Evolutionary conservation across 2,113 vertebrate genomes (phyloP), one percentile per base, ranked within the genome.

Genomic region (Lota lota): DNA sequence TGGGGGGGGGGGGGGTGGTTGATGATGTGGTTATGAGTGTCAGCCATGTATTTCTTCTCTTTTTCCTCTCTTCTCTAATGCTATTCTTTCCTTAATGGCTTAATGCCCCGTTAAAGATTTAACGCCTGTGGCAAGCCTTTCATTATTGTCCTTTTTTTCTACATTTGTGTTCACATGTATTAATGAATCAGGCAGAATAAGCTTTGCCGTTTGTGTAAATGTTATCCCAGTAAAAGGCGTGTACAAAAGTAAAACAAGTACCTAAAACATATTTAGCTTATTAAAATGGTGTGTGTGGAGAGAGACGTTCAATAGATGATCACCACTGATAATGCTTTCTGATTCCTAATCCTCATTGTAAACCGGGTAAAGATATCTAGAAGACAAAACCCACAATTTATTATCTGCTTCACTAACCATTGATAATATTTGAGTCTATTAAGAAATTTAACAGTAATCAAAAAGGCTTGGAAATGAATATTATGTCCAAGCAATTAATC

Each of bases 71-170:
- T 56, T 81, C 40, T 47, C 40, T 47, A 47, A 10, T 14, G 40
- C 40, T 47, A 47, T 47, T 79, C 79, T 80, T 1, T 21, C 67
- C 72, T 87, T 85, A 85, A 86, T 80, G 78, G 79, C 73, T 83
- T 81, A 72, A 68, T 79, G 80, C 79, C 68, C 80, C 78, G 75
- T 77, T 77, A 72, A 73, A 71, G 70, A 77, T 64, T 83, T 61
- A 67, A 81, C 67, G 77, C 73, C 76, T 47, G 22, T 66, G 72
- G 84, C 75, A 79, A 63, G 73, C 50, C 33, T 47, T 77, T 74
- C 36, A 22, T 21, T 72, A 59, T 47, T 47, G 40, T 47, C 40
- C 40, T 11, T 33, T 73, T 20, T 72, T 21, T 56, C 8, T n/a
- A 56, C 53, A n/a, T 21, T 56, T 19, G 40, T 47, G 40, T 10